phyloP scores from a whole-genome alignment of 2,113 vertebrate genomes.

The Scophthalmus maximus region DNA sequence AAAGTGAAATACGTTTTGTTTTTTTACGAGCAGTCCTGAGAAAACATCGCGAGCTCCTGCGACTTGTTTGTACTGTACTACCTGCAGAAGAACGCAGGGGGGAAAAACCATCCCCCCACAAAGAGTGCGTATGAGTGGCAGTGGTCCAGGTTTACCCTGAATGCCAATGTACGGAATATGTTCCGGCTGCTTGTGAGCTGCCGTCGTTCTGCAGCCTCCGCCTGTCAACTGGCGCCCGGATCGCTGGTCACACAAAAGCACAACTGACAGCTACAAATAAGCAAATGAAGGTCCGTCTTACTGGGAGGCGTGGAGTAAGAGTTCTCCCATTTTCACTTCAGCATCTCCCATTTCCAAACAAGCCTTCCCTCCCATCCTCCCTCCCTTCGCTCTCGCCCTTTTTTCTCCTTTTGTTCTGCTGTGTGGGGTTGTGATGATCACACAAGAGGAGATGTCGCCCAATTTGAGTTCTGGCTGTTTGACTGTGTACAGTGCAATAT shows the following conservation, averaged over 20 bases:
- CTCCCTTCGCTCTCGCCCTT: slow-evolving; percentile 16
- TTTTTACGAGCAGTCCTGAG: slow-evolving; percentile 23
- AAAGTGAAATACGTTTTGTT: slow-evolving; percentile 27
- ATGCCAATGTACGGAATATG: slow-evolving; percentile 29
- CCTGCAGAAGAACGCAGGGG: not conserved
- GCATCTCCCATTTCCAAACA: slow-evolving; percentile 58
- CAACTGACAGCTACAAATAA: slow-evolving; percentile 66
- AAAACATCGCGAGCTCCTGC: slow-evolving; percentile 4
- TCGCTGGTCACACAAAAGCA: slow-evolving; percentile 38
- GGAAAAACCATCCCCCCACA: no score
- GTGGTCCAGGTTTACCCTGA: slow-evolving; percentile 7
- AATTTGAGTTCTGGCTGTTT: slow-evolving; percentile 23
- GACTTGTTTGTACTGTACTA: not conserved
- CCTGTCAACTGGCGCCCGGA: slow-evolving; percentile 37
- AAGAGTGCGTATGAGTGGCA: slow-evolving; percentile 29
- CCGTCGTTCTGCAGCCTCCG: no score
- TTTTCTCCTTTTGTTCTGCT: slow-evolving; percentile 33
- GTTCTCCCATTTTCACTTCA: slow-evolving; percentile 43
- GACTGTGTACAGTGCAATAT: slow-evolving; percentile 1
- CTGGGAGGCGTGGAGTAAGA: slow-evolving; percentile 22
- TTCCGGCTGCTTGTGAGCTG: slow-evolving; percentile 28
- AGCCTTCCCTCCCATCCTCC: slow-evolving; percentile 30
- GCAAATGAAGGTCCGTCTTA: slow-evolving; percentile 56
- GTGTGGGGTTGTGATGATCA: slow-evolving; percentile 48
- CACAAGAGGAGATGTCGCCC: slow-evolving; percentile 38